phyloP scores from a whole-genome alignment of 2,888 invertebrate genomes.

The Dendrolimus pini region DNA sequence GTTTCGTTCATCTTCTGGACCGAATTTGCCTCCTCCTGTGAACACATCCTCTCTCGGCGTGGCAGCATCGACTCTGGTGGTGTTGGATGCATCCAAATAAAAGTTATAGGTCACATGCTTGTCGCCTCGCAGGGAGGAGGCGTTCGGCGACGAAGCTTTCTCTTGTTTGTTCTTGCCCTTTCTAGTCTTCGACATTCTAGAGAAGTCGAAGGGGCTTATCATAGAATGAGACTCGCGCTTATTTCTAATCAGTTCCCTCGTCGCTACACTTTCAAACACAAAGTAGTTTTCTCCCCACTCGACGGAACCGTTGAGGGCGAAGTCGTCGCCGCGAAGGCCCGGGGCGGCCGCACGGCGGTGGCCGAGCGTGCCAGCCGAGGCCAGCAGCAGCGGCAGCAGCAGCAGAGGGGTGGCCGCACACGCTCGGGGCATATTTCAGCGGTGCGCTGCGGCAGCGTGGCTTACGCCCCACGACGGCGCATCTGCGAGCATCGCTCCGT shows the following conservation, averaged over 20 bases:
- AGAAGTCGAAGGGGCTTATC: slow-evolving; percentile 53
- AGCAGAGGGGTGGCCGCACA: neutral
- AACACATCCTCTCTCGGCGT: too few relatives aligned
- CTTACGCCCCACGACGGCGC: neutral
- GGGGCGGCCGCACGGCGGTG: too few relatives aligned
- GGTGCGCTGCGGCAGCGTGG: neutral
- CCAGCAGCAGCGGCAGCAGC: neutral
- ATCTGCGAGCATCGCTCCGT: neutral
- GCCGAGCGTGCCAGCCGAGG: too few relatives aligned
- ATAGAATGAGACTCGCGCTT: slow-evolving; percentile 31
- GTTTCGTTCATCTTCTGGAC: too few relatives aligned
- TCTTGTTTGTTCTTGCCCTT: slow-evolving; percentile 21
- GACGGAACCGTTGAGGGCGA: neutral
- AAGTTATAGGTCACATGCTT: too few relatives aligned
- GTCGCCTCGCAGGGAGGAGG: slow-evolving; percentile 24
- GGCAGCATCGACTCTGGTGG: too few relatives aligned
- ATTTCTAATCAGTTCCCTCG: neutral
- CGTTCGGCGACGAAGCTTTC: slow-evolving; percentile 22
- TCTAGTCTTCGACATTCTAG: slow-evolving; percentile 44
- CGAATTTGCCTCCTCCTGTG: too few relatives aligned
- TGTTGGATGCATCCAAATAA: too few relatives aligned
- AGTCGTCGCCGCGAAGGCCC: neutral
- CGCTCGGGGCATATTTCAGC: neutral
- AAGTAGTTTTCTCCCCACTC: neutral
- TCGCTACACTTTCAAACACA: neutral